Percentiles rank a stretch among this genome's conserved stretches.
Conservation (phyloP, 2,113 vertebrate species). For the Bos javanicus region DNA sequence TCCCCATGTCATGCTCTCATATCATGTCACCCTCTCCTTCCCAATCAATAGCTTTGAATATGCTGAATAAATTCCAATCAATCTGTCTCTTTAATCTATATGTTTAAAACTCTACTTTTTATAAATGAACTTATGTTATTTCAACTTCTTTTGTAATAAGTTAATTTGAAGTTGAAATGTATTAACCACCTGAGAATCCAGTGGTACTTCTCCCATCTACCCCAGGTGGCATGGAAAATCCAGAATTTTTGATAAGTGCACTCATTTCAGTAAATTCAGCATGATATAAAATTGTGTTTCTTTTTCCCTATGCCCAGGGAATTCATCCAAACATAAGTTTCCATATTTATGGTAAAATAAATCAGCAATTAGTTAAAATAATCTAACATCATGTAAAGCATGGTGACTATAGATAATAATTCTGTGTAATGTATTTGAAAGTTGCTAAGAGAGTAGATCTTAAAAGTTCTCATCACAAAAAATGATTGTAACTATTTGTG, state of each 20-base stretch:
- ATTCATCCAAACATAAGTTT: background rate
- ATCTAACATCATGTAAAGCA: background rate
- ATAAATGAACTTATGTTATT: background rate
- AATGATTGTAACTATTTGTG: background rate
- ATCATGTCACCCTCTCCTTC: background rate
- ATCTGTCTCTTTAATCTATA: background rate
- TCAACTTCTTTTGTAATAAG: background rate
- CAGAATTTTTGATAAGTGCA: background rate
- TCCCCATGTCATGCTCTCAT: background rate
- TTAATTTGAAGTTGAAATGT: background rate
- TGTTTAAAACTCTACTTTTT: background rate
- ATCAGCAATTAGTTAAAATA: background rate
- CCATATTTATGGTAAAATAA: background rate
- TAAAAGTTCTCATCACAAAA: background rate
- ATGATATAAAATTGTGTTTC: background rate
- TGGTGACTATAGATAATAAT: background rate
- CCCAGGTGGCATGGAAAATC: background rate
- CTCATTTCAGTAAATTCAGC: background rate
- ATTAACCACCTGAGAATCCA: background rate
- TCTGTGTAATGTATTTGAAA: background rate
- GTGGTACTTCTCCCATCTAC: background rate
- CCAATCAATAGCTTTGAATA: background rate
- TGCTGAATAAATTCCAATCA: background rate
- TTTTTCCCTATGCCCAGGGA: background rate
- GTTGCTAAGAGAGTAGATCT: background rate